Percentiles rank a stretch among this genome's conserved stretches.
phyloP scores from a whole-genome alignment of 64 coral and sea anemone genomes.

The Trachythela sp. region DNA sequence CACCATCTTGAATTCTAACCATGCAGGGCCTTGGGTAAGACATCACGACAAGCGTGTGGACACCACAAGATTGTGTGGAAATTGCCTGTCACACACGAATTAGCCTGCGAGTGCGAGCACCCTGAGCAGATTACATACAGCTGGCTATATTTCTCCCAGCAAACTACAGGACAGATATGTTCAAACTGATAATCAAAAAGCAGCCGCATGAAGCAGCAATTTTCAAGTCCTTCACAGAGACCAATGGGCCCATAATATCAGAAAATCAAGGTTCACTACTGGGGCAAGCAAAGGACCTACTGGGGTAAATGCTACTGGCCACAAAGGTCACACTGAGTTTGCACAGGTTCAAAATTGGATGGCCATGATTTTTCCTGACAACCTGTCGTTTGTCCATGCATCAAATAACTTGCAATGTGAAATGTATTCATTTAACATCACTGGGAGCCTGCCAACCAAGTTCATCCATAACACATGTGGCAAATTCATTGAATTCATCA shows the following conservation, averaged over 20 bases:
- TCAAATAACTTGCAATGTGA: no score
- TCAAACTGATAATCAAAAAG: not conserved
- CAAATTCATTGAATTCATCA: slow-evolving; percentile 1
- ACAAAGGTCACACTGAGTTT: no score
- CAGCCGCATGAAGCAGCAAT: not conserved
- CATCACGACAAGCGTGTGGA: not conserved
- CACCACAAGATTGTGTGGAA: not conserved
- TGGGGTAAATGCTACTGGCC: no score
- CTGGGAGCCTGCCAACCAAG: not conserved
- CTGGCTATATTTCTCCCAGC: not conserved
- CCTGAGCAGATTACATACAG: not conserved
- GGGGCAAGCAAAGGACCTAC: no score
- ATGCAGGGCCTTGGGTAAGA: not conserved
- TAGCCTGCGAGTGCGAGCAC: not conserved
- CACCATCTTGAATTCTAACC: not conserved
- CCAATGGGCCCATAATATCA: no score
- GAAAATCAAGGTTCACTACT: no score
- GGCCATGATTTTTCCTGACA: no score
- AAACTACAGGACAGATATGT: not conserved
- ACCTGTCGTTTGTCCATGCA: no score
- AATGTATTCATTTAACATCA: no score
- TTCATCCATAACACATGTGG: not conserved
- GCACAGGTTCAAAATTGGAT: no score
- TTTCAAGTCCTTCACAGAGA: no score
- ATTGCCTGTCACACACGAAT: not conserved